Evolutionary conservation across 2,113 vertebrate species (phyloP).

Genomic region (Xyrauchen texanus): DNA sequence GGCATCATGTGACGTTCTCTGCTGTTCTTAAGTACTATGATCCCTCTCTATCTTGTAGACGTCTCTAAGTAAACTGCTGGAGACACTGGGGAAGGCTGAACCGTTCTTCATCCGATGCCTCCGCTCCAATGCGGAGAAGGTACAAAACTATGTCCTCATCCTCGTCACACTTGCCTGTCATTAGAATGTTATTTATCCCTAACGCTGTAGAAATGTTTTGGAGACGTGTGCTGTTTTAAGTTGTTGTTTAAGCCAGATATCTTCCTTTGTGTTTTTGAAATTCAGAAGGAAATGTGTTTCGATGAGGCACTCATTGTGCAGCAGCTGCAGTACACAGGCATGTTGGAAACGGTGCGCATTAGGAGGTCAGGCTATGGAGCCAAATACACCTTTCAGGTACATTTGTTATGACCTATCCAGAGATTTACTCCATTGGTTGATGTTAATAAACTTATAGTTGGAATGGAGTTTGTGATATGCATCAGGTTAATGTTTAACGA

Average conservation of each 20-base stretch:
- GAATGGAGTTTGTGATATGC: no score
- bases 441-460: no score
- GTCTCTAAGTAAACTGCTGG: slow-evolving; percentile 91
- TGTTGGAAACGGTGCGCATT: slow-evolving; percentile 96
- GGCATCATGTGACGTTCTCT: not conserved
- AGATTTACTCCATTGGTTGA: no score
- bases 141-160: slow-evolving; percentile 50
- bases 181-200: no score
- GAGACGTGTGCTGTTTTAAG: no score
- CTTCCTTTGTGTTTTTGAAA: slow-evolving; percentile 20
- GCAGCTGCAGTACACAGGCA: slow-evolving; percentile 95
- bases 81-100: slow-evolving; percentile 88
- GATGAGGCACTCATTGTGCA: slow-evolving; percentile 91
- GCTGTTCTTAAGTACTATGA: not conserved
- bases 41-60: slow-evolving; percentile 70
- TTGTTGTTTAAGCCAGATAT: not conserved
- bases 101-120: slow-evolving; percentile 98
- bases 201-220: no score
- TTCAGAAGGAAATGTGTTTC: slow-evolving; percentile 90
- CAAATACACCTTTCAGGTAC: slow-evolving; percentile 96
- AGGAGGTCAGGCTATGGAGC: slow-evolving; percentile 94
- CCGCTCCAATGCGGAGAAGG: slow-evolving; percentile 96
- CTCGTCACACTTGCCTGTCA: no score
- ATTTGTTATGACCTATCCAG: no score
- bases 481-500: no score